Evolutionary conservation across 1,140 invertebrate species (phyloP), one percentile per base, ranked within the genome.

Genomic region (Euborellia annulipes): DNA sequence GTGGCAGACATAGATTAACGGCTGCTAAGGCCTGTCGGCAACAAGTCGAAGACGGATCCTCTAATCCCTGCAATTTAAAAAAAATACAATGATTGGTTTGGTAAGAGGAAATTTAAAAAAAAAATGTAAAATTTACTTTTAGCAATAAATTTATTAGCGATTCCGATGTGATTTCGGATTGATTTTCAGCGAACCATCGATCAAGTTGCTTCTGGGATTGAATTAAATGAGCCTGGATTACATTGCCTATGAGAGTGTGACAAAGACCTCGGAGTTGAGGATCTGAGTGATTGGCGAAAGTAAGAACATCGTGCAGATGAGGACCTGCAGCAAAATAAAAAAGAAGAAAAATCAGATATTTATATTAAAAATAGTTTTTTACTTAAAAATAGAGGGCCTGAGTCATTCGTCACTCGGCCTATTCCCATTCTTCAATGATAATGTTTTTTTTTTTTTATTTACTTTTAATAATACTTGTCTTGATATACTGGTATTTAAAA

Each of bases 221-320:
- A 30, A 69, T 63, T 19, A 84, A 66, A 1, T 73, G 68, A 1
- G 77, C 62, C 36, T 70, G 67, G 21, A 90, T 60, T 54, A 84
- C 76, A 51, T 69, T 72, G 2, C 78, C 79, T 43, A 83, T 64
- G 42, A 83, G 59, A 14, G 76, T 62, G 37, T 79, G 71, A 4
- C 78, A 67, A 47, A 79, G 70, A 6, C 86, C 85, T 52, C 85
- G 69, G 17, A 92, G 68, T 56, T 91, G 84, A 0, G 86, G 88
- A 65, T 92, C 87, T 32, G 68, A 60, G 61, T 90, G 85, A 54
- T 69, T 60, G 23, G 73, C 69, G 58, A 79, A 82, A 14, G 82
- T n/a, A n/a, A n/a, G n/a, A n/a, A n/a, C n/a, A n/a, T n/a, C n/a
- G n/a, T n/a, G n/a, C n/a, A n/a, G n/a, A n/a, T n/a, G n/a, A n/a